Base-by-base conservation (phyloP, 2,888 invertebrate species). In the Augiades crinisus region DNA sequence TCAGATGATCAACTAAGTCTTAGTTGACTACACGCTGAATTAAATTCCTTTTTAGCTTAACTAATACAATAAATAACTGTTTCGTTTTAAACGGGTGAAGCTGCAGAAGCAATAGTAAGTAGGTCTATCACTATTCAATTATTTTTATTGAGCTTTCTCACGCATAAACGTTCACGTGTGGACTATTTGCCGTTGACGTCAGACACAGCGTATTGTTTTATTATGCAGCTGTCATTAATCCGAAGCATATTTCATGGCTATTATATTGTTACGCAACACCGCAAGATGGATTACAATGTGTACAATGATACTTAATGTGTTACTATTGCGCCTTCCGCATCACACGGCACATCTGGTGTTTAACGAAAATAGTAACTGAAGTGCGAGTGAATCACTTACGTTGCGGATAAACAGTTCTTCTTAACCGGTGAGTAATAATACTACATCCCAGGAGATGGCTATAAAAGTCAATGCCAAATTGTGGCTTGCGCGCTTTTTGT, bases 121-220 rank as follows among this genome's bases (percentile, higher is more conserved):
- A n/a, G n/a, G n/a, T n/a, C n/a, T n/a, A n/a, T n/a, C n/a, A n/a
- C n/a, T n/a, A n/a, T n/a, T n/a, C n/a, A n/a, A n/a, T n/a, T n/a
- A n/a, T n/a, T n/a, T n/a, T 36, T 46, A 27, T 12, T 16, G 44
- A 49, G 36, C 53, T 59, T 63, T 62, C 62, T 60, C 64, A 64
- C 60, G 57, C 56, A 33, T 55, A 47, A 19, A 49, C 30, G 44
- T 45, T 36, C 37, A 56, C 27, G 19, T 49, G 45, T 53, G 55
- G 17, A 36, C 7, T 33, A 59, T 61, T 53, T 57, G 36, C n/a
- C 33, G 6, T 40, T 49, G 47, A 49, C 47, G 47, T 49, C 47
- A 40, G 22, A 31, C 6, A 3, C 12, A 4, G 2, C 7, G 8
- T 22, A 14, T 49, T 16, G 33, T 49, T 49, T 40, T 49, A 19